phyloP scores from a whole-genome alignment of 2,888 invertebrate genomes.

The Amphipyra berbera region DNA sequence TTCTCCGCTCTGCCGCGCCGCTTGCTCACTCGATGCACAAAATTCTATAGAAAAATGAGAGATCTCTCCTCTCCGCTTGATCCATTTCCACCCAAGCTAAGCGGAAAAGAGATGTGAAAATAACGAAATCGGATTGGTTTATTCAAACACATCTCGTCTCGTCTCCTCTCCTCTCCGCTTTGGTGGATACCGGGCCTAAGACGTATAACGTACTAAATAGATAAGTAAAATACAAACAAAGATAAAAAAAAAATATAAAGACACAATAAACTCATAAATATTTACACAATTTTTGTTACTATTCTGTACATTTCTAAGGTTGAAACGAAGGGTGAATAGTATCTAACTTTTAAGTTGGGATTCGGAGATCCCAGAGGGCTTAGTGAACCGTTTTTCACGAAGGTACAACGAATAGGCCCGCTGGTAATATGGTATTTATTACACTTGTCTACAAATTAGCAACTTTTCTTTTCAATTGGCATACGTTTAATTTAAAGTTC shows the following conservation, averaged over 20 bases:
- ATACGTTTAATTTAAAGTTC: no score
- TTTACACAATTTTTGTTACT: constrained; percentile 20
- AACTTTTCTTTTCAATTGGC: background rate
- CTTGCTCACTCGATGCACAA: no score
- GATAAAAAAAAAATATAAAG: constrained; percentile 8
- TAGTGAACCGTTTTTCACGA: constrained; percentile 35
- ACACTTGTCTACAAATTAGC: constrained; percentile 6
- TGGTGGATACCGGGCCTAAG: no score
- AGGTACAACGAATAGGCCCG: constrained; percentile 31
- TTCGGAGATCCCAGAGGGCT: constrained; percentile 29
- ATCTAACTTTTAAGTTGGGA: constrained; percentile 32
- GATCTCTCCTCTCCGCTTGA: no score
- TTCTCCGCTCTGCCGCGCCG: no score
- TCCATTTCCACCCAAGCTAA: no score
- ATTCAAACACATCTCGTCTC: no score
- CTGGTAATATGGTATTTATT: constrained; percentile 44
- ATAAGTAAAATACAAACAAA: constrained; percentile 12
- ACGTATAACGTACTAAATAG: no score
- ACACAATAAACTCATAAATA: constrained; percentile 23
- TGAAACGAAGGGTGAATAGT: constrained; percentile 20
- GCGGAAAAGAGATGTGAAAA: no score
- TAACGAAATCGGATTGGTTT: no score
- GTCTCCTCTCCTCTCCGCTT: no score
- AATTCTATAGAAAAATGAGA: no score
- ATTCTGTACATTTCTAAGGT: constrained; percentile 20